Conservation (phyloP, 2,888 invertebrate genomes). For the Diploptera punctata region DNA sequence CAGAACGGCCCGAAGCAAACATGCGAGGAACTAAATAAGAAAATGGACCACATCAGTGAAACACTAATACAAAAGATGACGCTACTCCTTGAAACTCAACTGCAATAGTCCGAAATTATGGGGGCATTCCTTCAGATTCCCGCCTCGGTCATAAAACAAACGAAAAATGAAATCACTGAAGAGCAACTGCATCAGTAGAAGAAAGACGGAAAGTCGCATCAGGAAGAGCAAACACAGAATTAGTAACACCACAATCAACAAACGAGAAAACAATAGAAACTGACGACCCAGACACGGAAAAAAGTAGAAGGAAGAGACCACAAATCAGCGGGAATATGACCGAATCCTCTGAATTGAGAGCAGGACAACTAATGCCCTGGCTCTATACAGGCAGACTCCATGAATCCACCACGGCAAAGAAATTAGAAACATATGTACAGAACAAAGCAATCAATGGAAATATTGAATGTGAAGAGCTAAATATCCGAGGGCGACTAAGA, state of each 20-base stretch:
- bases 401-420: too few species aligned
- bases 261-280: background rate
- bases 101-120: background rate
- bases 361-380: background rate
- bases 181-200: too few species aligned
- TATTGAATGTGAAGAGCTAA: too few species aligned
- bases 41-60: too few species aligned
- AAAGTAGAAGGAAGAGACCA: too few species aligned
- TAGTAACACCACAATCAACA: background rate
- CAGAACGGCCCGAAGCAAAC: background rate
- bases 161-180: too few species aligned
- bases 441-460: background rate
- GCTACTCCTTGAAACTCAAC: background rate
- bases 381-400: background rate
- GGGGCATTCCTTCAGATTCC: background rate
- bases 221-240: background rate
- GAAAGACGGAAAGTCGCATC: background rate
- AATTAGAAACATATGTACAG: background rate
- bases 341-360: background rate
- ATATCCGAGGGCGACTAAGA: too few species aligned
- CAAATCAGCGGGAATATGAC: too few species aligned
- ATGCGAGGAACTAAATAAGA: background rate
- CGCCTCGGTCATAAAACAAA: background rate
- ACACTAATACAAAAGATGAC: background rate
- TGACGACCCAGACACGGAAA: too few species aligned